Conservation (phyloP, 2,888 invertebrate species). For the Mythimna vitellina region DNA sequence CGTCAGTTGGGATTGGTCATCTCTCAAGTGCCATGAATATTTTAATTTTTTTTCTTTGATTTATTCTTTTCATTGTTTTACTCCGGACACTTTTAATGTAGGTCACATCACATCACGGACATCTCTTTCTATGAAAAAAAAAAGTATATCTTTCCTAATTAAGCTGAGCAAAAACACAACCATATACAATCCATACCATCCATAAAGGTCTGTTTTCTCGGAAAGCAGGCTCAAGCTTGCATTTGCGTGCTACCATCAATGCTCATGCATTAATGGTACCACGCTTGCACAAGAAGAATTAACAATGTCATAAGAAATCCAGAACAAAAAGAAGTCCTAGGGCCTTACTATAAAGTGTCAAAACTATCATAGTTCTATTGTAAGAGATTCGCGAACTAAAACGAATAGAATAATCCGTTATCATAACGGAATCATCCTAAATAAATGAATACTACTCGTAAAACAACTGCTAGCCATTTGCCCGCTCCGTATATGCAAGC, state of each 20-base stretch:
- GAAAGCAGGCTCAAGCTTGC: too few species aligned
- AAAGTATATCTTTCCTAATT: neutral
- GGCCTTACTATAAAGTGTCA: neutral
- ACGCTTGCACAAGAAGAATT: neutral
- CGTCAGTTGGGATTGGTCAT: too few species aligned
- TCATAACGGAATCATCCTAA: neutral
- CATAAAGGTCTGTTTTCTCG: neutral
- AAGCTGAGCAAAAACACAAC: neutral
- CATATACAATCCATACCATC: too few species aligned
- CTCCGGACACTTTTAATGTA: too few species aligned
- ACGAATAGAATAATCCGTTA: too few species aligned
- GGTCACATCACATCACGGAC: too few species aligned
- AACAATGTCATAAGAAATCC: neutral
- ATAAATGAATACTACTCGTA: neutral
- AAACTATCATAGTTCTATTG: neutral
- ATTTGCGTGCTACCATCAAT: too few species aligned
- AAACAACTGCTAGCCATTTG: neutral
- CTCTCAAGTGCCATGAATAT: too few species aligned
- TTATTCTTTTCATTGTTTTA: too few species aligned
- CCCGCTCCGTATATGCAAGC: constrained; percentile 56
- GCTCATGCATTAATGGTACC: neutral
- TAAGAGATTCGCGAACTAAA: neutral
- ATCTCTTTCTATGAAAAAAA: too few species aligned
- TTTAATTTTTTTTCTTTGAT: too few species aligned
- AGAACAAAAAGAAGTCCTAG: neutral